These are phyloP conservation scores for Xenopus laevis DNA, from an alignment of 2,113 vertebrate species.

Conservation along the genomic window DNA sequence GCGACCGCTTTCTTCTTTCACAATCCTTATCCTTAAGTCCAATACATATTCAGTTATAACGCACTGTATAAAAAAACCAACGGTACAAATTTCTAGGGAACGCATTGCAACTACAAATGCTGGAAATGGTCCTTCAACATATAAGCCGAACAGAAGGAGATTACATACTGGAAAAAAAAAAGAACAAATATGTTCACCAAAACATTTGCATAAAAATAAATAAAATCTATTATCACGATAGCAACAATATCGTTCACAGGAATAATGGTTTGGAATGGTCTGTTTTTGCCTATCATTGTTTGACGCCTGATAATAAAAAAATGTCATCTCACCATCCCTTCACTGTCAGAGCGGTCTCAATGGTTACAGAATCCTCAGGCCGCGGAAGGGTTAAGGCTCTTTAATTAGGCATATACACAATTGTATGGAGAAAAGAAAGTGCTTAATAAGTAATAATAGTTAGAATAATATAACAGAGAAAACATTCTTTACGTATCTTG, in stretches of 20 bases:
- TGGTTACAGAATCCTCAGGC: neutral
- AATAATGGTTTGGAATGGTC: conserved; percentile 58
- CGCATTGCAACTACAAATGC: conserved; percentile 89
- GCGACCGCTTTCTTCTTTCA: conserved; percentile 71
- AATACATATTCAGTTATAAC: conserved; percentile 75
- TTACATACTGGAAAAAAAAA: conserved; percentile 60
- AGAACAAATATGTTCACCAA: conserved; percentile 63
- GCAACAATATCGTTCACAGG: conserved; percentile 74
- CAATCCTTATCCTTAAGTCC: conserved; percentile 74
- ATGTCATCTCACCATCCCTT: no score
- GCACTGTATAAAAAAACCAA: conserved; percentile 97
- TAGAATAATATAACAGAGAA: neutral
- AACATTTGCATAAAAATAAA: conserved; percentile 80
- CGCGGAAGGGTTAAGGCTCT: neutral
- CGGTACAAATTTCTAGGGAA: conserved; percentile 83
- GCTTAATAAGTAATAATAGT: conserved; percentile 8
- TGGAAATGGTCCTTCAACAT: conserved; percentile 79
- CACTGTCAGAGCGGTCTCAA: no score
- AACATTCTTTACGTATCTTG: neutral
- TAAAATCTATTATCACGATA: conserved; percentile 77
- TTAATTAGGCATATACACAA: neutral
- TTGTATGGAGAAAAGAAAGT: neutral
- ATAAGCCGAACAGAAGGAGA: conserved; percentile 75
- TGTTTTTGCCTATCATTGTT: neutral
- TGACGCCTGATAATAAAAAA: no score